phyloP scores from a whole-genome alignment of 2,113 vertebrate species.

The Numenius arquata region DNA sequence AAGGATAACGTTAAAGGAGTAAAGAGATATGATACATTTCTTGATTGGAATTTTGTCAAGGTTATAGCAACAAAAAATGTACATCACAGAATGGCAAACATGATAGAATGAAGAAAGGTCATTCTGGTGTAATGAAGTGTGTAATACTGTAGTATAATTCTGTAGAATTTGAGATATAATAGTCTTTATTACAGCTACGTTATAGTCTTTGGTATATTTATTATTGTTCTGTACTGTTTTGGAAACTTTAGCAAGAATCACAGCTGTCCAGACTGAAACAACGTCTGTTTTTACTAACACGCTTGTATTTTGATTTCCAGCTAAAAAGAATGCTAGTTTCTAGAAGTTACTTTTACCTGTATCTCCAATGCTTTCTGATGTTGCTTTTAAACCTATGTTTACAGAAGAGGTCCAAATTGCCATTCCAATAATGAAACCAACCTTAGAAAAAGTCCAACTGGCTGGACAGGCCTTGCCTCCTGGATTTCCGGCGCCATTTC shows the following conservation, averaged over 20 bases:
- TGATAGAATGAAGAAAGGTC: not conserved
- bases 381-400: constrained; percentile 57
- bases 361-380: constrained; percentile 20
- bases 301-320: not conserved
- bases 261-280: not conserved
- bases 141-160: not conserved
- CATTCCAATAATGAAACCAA: constrained; percentile 85
- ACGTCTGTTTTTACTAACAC: not conserved
- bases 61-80: not conserved
- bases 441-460: constrained; percentile 85
- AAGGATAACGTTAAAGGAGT: not conserved
- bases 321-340: not conserved
- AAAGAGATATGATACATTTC: not conserved
- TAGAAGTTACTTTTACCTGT: not conserved
- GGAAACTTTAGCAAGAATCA: not conserved
- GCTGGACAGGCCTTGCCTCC: constrained; percentile 81
- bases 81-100: not conserved
- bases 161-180: not conserved
- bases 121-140: constrained; percentile 21
- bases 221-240: not conserved
- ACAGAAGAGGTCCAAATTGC: constrained; percentile 85
- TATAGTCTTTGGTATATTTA: not conserved
- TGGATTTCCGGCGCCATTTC: constrained; percentile 89
- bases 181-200: not conserved
- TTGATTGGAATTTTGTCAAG: constrained; percentile 35